Base-by-base conservation (phyloP, 2,888 invertebrate genomes). In the Microctonus brassicae region DNA sequence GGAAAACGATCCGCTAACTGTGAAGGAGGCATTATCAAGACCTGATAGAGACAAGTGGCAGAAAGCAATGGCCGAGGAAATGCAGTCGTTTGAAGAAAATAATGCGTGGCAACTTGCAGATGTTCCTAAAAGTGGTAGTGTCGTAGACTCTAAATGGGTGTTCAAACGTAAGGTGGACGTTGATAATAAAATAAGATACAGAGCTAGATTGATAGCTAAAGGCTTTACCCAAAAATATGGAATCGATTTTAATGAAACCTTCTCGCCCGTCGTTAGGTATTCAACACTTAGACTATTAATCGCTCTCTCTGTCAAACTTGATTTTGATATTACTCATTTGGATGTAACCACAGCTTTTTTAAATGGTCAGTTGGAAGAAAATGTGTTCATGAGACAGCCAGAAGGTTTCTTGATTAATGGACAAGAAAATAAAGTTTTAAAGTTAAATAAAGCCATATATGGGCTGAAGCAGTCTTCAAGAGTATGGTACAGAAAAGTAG, bases 281-380 rank as follows among this genome's bases (percentile, higher is more conserved):
- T 52, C 70, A 33, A 66, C 64, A 2, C 5, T 73, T 22, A 61
- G 74, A 39, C 61, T 76, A 2, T 36, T 79, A 24, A 63, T 77
- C 11, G 72, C 78, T 2, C 63, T 66, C 3, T 60, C 67, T 36
- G 71, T 76, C 0, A 66, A 34, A 36, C 64, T 71, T 17, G 61
- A 77, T 55, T 71, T 78, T 7, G 70, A 77, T 26, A 11, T 76
- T 26, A 9, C 39, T 0, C 77, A 76, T 36, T 77, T 75, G 57
- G 76, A 75, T 24, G 73, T 77, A 4, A 70, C 72, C 60, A 75
- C 75, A 2, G 76, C 76, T 1, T 77, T 77, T 47, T 60, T 78
- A 0, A 72, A 77, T 42, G 78, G 77, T 5, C 29, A 71, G 9
- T 69, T 79, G 5, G 53, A 73, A 13, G 76, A 77, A 47, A 55